Base-by-base conservation (phyloP, 1,140 invertebrate species). In the Proctacanthus coquilletti region DNA sequence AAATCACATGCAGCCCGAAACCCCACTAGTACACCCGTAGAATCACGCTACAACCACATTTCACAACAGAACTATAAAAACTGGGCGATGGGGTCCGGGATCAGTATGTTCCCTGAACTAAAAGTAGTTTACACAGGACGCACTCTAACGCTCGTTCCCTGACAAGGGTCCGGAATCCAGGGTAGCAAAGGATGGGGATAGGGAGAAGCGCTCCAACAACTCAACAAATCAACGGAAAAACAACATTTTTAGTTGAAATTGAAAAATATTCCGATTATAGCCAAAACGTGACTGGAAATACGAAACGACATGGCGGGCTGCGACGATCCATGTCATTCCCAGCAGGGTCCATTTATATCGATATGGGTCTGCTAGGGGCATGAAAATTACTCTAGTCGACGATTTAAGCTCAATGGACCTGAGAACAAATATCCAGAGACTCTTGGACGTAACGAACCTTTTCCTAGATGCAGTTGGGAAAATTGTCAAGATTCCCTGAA, bases 241-340 rank as follows among this genome's bases (percentile, higher is more conserved):
- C 23, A 27, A 27, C 23, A 27, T 27, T 27, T 27, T 27, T 27
- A 27, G 23, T 27, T 27, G 23, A 27, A 27, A 27, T 27, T 27
- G 23, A 27, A 27, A 27, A 27, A 27, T 27, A 9, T 27, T 27
- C 23, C 23, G 23, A 27, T 27, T 27, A 27, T 27, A 27, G 23
- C 8, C 8, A 8, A 13, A 27, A 27, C 23, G 23, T 27, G 23
- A 27, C 23, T 27, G 23, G 23, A 27, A 27, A 27, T 27, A 27
- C 23, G 23, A 27, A 27, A 9, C 13, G 23, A 8, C 8, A 13
- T 27, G 8, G 23, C 8, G 13, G 13, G 8, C 23, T 9, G 8
- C 23, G 23, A 8, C 8, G 8, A 8, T 9, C 13, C 23, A 27
- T 27, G 8, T 9, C 13, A 8, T 8, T 27, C 8, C 8, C 13